Base-by-base conservation (phyloP, 2,888 invertebrate genomes). In the Amphipoea lucens region DNA sequence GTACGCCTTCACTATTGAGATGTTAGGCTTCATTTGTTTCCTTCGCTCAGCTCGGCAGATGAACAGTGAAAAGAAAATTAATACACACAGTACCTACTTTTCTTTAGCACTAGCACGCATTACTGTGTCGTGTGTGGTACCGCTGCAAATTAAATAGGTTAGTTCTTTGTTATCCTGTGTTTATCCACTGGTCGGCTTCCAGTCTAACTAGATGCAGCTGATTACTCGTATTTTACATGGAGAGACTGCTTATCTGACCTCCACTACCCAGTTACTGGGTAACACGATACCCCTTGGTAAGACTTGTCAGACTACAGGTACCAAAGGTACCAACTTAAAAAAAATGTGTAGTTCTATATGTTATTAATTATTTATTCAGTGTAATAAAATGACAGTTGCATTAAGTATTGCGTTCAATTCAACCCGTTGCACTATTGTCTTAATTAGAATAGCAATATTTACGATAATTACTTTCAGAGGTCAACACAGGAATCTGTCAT, bases 1-100 rank as follows among this genome's bases (percentile, higher is more conserved):
- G 75, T 70, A 70, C 75, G 42, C n/a, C 65, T 78, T 74, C n/a
- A 62, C 65, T 85, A 73, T 83, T 84, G 74, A 87, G 81, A 84
- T 77, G 74, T 83, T 69, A 62, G 65, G 67, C 54, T 74, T 42
- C 57, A 66, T 73, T 76, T 72, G 40, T 75, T 76, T 45, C 42
- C 14, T 48, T 40, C 62, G 51, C 48, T 72, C 36, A 62, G 67
- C 23, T 65, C 23, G 0, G n/a, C 54, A 62, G 54, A 40, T 48
- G 23, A 57, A 76, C 45, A 12, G 14, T 6, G 4, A 36, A 82
- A 60, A n/a, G 14, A 51, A 36, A 36, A 36, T 36, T 36, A 36
- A 36, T 36, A 36, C 36, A 36, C 36, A 29, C 3, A n/a, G 1
- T 76, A 17, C 9, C 0, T 9, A 29, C 2, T 65, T 73, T 54